Evolutionary conservation across 2,113 vertebrate genomes (phyloP).

Genomic region (Junco hyemalis): DNA sequence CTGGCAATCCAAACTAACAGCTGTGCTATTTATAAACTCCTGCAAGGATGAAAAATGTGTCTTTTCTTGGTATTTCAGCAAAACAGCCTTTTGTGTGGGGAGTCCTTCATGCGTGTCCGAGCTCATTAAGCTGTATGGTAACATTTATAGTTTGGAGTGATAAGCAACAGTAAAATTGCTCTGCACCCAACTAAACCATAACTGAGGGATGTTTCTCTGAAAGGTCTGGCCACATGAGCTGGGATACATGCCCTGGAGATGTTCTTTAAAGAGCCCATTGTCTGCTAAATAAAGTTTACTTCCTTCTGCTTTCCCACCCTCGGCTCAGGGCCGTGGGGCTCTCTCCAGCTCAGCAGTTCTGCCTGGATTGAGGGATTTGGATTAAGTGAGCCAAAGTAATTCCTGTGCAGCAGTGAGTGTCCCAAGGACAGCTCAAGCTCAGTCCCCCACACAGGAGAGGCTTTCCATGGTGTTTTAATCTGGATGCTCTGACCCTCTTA

Average conservation of each 20-base stretch:
- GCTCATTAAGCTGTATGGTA: constrained; percentile 17
- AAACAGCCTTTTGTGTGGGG: constrained; percentile 18
- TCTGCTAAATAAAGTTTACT: constrained; percentile 4
- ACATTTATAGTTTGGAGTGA: constrained; percentile 14
- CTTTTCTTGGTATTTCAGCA: constrained; percentile 26
- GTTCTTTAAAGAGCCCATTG: constrained; percentile 41
- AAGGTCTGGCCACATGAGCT: constrained; percentile 32
- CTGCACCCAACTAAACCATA: not conserved
- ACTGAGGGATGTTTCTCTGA: constrained; percentile 12
- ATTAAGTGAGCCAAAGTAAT: not conserved
- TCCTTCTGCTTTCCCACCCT: constrained; percentile 14
- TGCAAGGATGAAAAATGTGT: not conserved
- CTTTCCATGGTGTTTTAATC: not conserved
- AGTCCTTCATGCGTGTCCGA: not conserved
- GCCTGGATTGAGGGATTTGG: not conserved
- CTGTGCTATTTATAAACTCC: constrained; percentile 56
- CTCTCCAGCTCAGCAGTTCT: not conserved
- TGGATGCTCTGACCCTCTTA: not conserved
- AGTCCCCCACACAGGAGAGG: fast-evolving
- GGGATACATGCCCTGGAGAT: not conserved
- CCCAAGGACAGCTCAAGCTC: not conserved
- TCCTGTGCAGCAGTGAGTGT: not conserved
- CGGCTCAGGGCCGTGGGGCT: not conserved
- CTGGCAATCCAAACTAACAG: not conserved
- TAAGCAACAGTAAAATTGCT: constrained; percentile 3